phyloP scores from a whole-genome alignment of 2,888 invertebrate species.

The Sarcophaga caerulescens region DNA sequence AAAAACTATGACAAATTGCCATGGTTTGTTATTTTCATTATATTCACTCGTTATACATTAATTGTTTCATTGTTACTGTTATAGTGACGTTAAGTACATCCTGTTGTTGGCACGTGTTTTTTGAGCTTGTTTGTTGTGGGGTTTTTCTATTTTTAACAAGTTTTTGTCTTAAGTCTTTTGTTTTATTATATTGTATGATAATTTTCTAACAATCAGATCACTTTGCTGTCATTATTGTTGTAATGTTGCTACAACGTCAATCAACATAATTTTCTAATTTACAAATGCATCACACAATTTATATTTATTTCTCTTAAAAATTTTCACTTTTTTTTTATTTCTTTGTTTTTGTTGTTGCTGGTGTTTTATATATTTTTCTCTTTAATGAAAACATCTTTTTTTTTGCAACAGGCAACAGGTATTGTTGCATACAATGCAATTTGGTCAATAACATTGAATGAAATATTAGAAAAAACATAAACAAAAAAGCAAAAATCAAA shows the following conservation, averaged over 20 bases:
- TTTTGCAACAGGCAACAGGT: slow-evolving; percentile 26
- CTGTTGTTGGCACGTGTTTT: slow-evolving; percentile 35
- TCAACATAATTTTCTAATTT: slow-evolving; percentile 38
- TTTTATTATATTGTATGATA: slow-evolving; percentile 2
- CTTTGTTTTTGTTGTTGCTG: slow-evolving; percentile 13
- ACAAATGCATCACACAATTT: background rate
- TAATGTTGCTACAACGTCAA: background rate
- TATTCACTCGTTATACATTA: background rate
- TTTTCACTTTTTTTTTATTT: slow-evolving; percentile 49
- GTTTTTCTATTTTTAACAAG: background rate
- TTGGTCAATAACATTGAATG: slow-evolving; percentile 63
- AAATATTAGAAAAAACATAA: slow-evolving; percentile 2
- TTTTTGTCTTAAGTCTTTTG: slow-evolving; percentile 45
- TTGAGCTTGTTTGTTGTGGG: background rate
- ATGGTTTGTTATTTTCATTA: background rate
- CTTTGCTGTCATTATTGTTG: background rate
- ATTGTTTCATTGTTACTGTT: background rate
- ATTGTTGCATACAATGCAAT: slow-evolving; percentile 28
- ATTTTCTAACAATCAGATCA: background rate
- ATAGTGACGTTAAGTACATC: slow-evolving; percentile 7
- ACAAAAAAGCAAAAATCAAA: background rate
- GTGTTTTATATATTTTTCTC: background rate
- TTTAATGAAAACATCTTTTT: slow-evolving; percentile 17
- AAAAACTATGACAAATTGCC: background rate
- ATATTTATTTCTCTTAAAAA: slow-evolving; percentile 14